Percentiles rank a stretch among this genome's conserved stretches.
Conservation (phyloP, 2,113 vertebrate species). For the Gymnogyps californianus region DNA sequence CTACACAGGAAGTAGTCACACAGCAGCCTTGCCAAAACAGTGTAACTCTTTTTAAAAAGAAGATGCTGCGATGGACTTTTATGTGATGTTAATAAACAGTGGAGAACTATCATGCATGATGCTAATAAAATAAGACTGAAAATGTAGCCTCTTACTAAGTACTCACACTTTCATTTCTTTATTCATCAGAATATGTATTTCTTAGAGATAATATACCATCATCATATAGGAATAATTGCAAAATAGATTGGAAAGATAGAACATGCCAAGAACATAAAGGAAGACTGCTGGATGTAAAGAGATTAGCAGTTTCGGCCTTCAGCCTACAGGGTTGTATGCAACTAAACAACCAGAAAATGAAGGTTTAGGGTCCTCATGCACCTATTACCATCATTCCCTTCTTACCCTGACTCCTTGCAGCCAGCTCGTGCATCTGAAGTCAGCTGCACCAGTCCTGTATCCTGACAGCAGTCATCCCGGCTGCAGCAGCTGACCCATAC, state of each 20-base stretch:
- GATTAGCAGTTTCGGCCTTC: background rate
- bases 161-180: background rate
- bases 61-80: background rate
- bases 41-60: background rate
- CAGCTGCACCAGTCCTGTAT: background rate
- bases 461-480: background rate
- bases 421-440: background rate
- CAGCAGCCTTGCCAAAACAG: background rate
- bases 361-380: background rate
- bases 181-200: accelerated
- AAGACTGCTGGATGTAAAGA: background rate
- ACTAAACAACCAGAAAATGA: background rate
- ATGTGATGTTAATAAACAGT: background rate
- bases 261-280: background rate
- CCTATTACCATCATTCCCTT: background rate
- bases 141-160: background rate
- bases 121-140: background rate
- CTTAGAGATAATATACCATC: background rate
- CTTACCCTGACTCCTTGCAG: background rate
- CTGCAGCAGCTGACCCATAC: background rate
- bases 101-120: background rate
- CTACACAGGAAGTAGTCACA: background rate
- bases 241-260: background rate
- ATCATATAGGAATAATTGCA: background rate
- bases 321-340: background rate